Base-by-base conservation (phyloP, 2,888 invertebrate genomes). In the Campoplex nolae region DNA sequence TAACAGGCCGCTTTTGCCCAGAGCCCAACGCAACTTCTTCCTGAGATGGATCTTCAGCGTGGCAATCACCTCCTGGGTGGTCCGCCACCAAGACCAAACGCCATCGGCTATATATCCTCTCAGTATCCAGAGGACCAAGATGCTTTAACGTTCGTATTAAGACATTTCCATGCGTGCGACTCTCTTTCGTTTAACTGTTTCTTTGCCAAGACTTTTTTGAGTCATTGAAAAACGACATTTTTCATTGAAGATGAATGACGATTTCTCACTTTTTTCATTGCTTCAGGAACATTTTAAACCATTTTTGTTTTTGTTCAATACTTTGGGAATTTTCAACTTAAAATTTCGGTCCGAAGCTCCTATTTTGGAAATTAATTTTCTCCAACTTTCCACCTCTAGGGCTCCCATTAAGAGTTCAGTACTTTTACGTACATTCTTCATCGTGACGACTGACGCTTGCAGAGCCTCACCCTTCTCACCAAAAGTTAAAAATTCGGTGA, bases 21-120 rank as follows among this genome's bases (percentile, higher is more conserved):
- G 87, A 84, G 88, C 85, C 84, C 76, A 83, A 79, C 82, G 71
- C 75, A 81, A 75, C 74, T 70, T 82, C 83, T 79, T 84, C 70
- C 73, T 76, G 85, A 89, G 90, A 89, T 92, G 90, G 89, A 92
- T 91, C 90, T 91, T 90, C 91, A 88, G 90, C 92, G 90, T 89
- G 91, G 93, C 92, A 92, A 93, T 92, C 93, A 92, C 93, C 92
- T 92, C 91, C 90, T 93, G 93, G 93, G 93, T 93, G 93, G 93
- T 93, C 93, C 84, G 51, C 85, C 67, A 83, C 84, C 71, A 70
- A 81, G 71, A 68, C 54, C 87, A 88, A 90, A 78, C 90, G 92
- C 93, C 92, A 91, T 89, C 87, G 91, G 93, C 92, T 85, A 90
- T 89, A 83, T 51, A 81, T 71, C n/a, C 83, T 74, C 71, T 68